Percentiles rank a stretch among this genome's conserved stretches.
Evolutionary conservation across 2,113 vertebrate genomes (phyloP).

Genomic region (Perognathus longimembris): DNA sequence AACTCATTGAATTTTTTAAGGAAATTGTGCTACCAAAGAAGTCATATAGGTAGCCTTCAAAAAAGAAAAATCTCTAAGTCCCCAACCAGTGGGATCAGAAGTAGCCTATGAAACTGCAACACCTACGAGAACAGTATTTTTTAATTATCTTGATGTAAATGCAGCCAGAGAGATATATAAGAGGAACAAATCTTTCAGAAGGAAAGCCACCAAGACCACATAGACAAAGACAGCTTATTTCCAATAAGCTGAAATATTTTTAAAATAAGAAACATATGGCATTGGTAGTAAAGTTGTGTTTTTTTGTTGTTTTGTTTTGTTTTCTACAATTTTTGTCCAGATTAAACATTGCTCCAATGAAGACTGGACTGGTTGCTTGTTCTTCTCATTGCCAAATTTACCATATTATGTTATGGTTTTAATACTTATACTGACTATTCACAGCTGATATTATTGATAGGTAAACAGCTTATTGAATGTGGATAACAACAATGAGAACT

Average conservation of each 20-base stretch:
- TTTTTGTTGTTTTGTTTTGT: too few species aligned
- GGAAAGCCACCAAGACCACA: neutral
- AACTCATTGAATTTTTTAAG: neutral
- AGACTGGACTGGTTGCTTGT: neutral
- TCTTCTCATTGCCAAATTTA: neutral
- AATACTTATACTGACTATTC: neutral
- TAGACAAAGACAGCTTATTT: neutral
- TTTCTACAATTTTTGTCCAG: too few species aligned
- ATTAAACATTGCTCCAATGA: neutral
- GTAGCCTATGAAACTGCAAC: neutral
- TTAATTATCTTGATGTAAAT: slow-evolving; percentile 35
- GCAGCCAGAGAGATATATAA: neutral
- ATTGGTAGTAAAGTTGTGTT: neutral
- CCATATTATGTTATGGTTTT: neutral
- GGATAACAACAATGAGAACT: neutral
- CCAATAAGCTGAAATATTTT: slow-evolving; percentile 3
- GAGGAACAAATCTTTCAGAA: neutral
- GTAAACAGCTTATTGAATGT: neutral
- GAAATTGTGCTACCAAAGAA: neutral
- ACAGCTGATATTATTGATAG: neutral
- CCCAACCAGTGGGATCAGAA: neutral
- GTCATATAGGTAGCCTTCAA: neutral
- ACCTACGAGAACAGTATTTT: neutral
- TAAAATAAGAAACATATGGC: neutral
- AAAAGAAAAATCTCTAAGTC: slow-evolving; percentile 2